Conservation (phyloP, 2,888 invertebrate species). For the Panopea generosa region DNA sequence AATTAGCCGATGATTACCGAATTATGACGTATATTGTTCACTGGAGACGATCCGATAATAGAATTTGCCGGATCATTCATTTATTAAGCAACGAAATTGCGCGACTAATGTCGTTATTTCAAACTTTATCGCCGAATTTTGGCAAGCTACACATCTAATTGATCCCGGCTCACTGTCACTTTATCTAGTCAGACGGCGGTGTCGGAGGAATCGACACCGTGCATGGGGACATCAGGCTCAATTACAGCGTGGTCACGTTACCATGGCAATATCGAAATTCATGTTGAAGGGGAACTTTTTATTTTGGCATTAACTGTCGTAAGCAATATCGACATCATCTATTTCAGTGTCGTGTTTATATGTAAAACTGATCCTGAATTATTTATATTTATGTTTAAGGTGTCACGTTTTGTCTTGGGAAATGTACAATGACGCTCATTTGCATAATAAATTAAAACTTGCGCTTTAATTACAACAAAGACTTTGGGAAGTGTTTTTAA, state of each 20-base stretch:
- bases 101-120: constrained; percentile 50
- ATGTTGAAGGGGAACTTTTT: constrained; percentile 1
- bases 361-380: too few relatives aligned
- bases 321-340: background rate
- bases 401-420: too few relatives aligned
- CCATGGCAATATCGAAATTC: too few relatives aligned
- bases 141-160: constrained; percentile 28
- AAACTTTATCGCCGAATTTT: constrained; percentile 39
- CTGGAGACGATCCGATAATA: constrained; percentile 49
- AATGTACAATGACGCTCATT: too few relatives aligned
- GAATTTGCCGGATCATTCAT: constrained; percentile 60
- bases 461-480: too few relatives aligned
- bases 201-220: background rate
- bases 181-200: background rate
- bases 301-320: constrained; percentile 7
- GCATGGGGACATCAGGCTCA: constrained; percentile 3
- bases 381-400: too few relatives aligned
- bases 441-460: too few relatives aligned
- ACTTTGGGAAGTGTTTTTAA: too few relatives aligned
- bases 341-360: background rate
- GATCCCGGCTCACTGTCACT: background rate
- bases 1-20: constrained; percentile 52
- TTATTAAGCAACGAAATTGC: constrained; percentile 52
- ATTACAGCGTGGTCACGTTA: background rate
- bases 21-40: constrained; percentile 54